These are phyloP conservation scores for Sarcophaga subvicina DNA, from an alignment of 2,888 invertebrate species.

Conservation along the genomic window DNA sequence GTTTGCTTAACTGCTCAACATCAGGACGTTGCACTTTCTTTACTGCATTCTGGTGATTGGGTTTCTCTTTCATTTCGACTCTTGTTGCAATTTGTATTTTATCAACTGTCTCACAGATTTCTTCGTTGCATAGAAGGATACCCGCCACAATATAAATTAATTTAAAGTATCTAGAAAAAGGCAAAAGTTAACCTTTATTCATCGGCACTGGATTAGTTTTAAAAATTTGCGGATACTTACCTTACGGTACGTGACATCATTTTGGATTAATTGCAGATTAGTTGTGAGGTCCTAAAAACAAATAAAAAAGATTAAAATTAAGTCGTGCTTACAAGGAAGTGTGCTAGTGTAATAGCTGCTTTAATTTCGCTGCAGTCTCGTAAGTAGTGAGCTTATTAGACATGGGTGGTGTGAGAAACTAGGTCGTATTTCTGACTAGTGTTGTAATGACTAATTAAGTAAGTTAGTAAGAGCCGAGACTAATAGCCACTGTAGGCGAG, in stretches of 20 bases:
- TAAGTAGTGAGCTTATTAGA: too few species aligned
- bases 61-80: conserved; percentile 74
- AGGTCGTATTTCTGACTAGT: too few species aligned
- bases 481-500: too few species aligned
- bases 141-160: conserved; percentile 80
- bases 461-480: too few species aligned
- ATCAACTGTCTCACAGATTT: conserved; percentile 79
- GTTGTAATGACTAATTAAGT: too few species aligned
- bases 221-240: conserved; percentile 75
- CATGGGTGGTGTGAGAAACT: too few species aligned
- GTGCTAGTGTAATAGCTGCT: too few species aligned
- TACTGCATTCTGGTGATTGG: conserved; percentile 63
- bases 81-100: conserved; percentile 79
- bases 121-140: conserved; percentile 79
- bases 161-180: conserved; percentile 77
- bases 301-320: too few species aligned
- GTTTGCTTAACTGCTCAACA: conserved; percentile 20
- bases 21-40: conserved; percentile 52
- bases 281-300: background rate
- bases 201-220: conserved; percentile 76
- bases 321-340: too few species aligned
- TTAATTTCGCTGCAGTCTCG: too few species aligned
- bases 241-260: conserved; percentile 79
- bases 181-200: background rate
- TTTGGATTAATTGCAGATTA: conserved; percentile 1